Percentiles rank a stretch among this genome's conserved stretches.
Evolutionary conservation across 2,113 vertebrate genomes (phyloP).

Genomic region (Myiopsitta monachus): DNA sequence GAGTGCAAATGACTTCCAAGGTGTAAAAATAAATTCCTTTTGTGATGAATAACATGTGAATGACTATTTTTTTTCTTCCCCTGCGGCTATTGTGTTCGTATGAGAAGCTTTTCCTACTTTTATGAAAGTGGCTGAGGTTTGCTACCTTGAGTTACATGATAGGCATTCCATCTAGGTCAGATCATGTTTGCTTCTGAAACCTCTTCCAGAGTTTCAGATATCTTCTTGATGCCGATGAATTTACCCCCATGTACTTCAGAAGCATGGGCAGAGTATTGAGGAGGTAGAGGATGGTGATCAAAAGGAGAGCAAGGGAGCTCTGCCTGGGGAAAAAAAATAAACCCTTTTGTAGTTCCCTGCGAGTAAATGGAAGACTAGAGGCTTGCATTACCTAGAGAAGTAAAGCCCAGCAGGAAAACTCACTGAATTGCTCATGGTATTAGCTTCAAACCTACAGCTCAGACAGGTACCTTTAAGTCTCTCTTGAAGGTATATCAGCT

Average conservation of each 20-base stretch:
- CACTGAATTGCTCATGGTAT: slow-evolving; percentile 57
- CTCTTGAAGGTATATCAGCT: slow-evolving; percentile 70
- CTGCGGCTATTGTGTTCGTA: not conserved
- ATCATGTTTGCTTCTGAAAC: not conserved
- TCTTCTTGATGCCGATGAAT: not conserved
- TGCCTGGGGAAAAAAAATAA: not conserved
- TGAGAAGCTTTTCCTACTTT: not conserved
- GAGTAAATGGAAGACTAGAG: not conserved
- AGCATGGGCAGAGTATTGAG: not conserved
- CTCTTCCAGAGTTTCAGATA: not conserved
- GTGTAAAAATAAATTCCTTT: not conserved
- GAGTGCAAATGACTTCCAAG: not conserved
- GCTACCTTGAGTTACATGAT: not conserved
- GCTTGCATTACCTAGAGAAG: not conserved
- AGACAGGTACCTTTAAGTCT: slow-evolving; percentile 79
- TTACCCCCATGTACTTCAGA: not conserved
- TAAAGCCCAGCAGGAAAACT: slow-evolving; percentile 60
- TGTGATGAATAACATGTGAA: not conserved
- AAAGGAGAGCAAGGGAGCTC: not conserved
- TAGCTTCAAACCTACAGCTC: slow-evolving; percentile 61
- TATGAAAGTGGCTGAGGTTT: not conserved
- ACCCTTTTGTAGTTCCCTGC: not conserved
- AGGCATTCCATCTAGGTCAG: not conserved
- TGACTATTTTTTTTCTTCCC: not conserved
- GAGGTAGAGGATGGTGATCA: not conserved